These are phyloP conservation scores for Noctua fimbriata DNA, from an alignment of 2,888 invertebrate species.

Conservation along the genomic window DNA sequence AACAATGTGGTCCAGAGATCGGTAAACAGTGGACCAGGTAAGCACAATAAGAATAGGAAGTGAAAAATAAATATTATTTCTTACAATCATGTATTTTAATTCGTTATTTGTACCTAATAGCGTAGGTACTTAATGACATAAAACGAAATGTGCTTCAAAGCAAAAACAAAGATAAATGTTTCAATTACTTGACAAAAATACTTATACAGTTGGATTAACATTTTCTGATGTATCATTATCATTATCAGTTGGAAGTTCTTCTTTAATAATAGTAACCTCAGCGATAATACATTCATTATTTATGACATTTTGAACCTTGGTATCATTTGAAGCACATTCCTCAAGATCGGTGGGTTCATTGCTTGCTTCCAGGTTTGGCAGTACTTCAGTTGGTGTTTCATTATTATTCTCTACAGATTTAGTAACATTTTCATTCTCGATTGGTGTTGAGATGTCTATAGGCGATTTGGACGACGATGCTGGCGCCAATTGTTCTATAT, in stretches of 20 bases:
- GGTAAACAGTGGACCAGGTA: too few species aligned
- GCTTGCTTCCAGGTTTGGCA: conserved; percentile 33
- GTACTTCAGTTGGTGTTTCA: conserved; percentile 5
- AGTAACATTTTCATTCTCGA: conserved; percentile 27
- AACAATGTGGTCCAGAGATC: background rate
- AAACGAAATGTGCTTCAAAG: conserved; percentile 64
- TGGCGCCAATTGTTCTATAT: conserved; percentile 45
- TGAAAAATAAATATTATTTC: conserved; percentile 9
- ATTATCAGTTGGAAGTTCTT: conserved; percentile 32
- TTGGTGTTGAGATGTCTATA: conserved; percentile 23
- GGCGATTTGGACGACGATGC: conserved; percentile 23
- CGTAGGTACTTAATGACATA: conserved; percentile 31
- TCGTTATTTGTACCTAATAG: conserved; percentile 60
- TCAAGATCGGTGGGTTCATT: conserved; percentile 46
- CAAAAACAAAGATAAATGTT: conserved; percentile 56
- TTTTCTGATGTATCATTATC: conserved; percentile 31
- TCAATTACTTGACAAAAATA: conserved; percentile 38
- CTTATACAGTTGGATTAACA: conserved; percentile 41
- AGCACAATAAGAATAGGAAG: background rate
- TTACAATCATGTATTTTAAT: conserved; percentile 47
- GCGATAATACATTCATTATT: conserved; percentile 26
- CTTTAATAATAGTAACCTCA: conserved; percentile 26
- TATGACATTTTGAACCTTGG: conserved; percentile 26
- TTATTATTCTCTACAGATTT: conserved; percentile 33
- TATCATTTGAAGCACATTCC: conserved; percentile 35